Evolutionary conservation across 2,797 vertebrate genomes (phyloP).

Genomic region (Sebastolobus alascanus): DNA sequence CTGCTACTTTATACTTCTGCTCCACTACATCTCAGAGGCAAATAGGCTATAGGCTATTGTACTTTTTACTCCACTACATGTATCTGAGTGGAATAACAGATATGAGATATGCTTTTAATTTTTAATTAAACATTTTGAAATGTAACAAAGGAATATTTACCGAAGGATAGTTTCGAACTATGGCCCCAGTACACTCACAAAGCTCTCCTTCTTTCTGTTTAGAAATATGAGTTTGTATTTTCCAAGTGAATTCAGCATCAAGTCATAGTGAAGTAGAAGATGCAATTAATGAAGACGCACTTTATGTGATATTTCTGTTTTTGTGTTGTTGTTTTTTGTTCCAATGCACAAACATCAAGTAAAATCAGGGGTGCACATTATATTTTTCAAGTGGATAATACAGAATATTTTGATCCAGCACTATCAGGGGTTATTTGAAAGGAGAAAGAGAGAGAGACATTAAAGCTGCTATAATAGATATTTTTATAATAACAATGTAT

Average conservation of each 20-base stretch:
- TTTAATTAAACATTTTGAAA: neutral
- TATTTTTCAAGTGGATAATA: neutral
- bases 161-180: neutral
- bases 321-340: neutral
- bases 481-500: neutral
- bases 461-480: neutral
- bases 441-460: neutral
- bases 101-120: neutral
- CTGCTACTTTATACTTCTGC: no score
- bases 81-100: no score
- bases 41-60: no score
- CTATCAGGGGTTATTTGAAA: neutral
- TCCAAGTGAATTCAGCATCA: neutral
- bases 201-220: neutral
- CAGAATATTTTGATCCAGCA: neutral
- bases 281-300: neutral
- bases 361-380: neutral
- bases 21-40: no score
- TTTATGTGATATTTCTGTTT: neutral
- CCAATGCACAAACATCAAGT: neutral
- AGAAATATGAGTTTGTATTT: neutral
- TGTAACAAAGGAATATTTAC: neutral
- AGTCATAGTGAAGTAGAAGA: neutral
- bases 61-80: neutral
- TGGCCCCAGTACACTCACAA: neutral